These are phyloP conservation scores for Oreochromis tanganicae DNA, from an alignment of 2,113 vertebrate species.

Conservation along the genomic window DNA sequence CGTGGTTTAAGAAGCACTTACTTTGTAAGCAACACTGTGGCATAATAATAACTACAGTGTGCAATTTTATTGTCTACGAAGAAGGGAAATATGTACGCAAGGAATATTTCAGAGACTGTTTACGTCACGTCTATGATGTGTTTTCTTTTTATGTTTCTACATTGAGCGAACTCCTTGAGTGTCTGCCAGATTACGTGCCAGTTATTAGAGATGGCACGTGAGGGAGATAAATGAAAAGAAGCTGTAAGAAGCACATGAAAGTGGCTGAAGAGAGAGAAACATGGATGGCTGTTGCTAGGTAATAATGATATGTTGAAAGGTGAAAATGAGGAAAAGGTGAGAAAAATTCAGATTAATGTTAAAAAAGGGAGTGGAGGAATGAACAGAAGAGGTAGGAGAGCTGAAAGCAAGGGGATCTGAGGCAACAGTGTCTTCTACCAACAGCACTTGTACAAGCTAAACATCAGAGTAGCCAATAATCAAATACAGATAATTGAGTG, in stretches of 20 bases:
- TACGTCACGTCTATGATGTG: neutral
- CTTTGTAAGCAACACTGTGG: neutral
- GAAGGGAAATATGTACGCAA: neutral
- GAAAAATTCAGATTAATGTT: neutral
- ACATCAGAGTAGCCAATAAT: conserved; percentile 39
- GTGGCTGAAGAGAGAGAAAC: neutral
- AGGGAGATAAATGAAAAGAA: conserved; percentile 17
- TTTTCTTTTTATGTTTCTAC: conserved; percentile 27
- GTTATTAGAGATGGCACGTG: conserved; percentile 25
- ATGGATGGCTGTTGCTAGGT: conserved; percentile 18
- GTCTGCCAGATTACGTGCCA: conserved; percentile 37
- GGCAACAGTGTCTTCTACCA: neutral
- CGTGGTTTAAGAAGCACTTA: neutral
- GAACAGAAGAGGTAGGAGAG: neutral
- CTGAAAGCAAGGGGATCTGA: neutral
- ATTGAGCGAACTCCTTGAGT: neutral
- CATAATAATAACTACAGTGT: neutral
- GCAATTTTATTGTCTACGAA: neutral
- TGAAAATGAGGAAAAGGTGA: neutral
- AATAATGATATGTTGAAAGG: conserved; percentile 12
- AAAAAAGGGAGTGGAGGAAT: neutral
- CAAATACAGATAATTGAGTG: conserved; percentile 59
- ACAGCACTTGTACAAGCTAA: neutral
- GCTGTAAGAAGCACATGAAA: conserved; percentile 2
- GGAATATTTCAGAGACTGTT: conserved; percentile 18